Conservation (phyloP, 2,797 vertebrate species). For the Darevskia nairensis region DNA sequence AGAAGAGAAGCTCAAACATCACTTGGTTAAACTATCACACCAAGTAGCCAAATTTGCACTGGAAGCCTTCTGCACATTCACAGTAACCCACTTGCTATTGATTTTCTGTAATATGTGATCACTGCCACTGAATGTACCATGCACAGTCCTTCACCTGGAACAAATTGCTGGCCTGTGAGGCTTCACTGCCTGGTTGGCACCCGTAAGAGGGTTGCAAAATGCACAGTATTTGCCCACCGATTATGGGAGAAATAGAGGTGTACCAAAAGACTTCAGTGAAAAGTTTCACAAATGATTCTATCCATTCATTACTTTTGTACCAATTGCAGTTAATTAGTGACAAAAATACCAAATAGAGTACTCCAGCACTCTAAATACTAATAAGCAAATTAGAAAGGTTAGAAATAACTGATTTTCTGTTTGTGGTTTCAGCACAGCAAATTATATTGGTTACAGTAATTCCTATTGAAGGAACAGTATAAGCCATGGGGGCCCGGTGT, state of each 20-base stretch:
- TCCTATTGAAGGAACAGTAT: neutral
- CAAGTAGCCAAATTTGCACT: too few relatives aligned
- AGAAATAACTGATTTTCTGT: neutral
- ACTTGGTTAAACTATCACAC: too few relatives aligned
- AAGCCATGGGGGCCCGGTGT: neutral
- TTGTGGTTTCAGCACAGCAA: slow-evolving; percentile 35
- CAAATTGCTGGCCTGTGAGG: neutral
- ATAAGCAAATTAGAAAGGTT: neutral
- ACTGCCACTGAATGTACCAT: neutral
- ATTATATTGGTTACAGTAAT: slow-evolving; percentile 6
- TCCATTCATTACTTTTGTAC: neutral
- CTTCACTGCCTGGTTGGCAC: neutral
- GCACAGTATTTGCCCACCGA: neutral
- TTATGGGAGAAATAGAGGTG: neutral
- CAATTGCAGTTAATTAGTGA: neutral
- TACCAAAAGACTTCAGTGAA: neutral
- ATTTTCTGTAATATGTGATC: neutral
- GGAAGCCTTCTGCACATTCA: neutral
- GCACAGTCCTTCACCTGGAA: neutral
- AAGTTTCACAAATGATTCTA: neutral
- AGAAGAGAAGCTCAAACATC: neutral
- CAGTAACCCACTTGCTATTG: neutral
- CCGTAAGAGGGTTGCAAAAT: neutral
- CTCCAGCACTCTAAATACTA: neutral
- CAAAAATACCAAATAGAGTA: neutral